phyloP scores from a whole-genome alignment of 2,113 vertebrate species.

The Anser cygnoides region DNA sequence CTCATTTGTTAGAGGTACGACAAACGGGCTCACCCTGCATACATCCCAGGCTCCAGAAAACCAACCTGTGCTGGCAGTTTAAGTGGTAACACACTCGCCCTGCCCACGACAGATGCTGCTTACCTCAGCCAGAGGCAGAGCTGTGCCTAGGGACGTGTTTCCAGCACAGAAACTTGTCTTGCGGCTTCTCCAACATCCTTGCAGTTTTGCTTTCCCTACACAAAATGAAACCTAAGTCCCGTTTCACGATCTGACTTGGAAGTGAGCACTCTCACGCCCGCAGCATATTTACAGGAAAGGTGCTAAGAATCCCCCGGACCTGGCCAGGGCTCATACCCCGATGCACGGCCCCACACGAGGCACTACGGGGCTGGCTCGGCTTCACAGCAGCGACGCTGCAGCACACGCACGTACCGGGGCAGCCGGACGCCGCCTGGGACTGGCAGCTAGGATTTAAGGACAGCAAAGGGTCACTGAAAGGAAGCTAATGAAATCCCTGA shows the following conservation, averaged over 20 bases:
- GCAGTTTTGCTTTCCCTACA: neutral
- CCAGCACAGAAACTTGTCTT: neutral
- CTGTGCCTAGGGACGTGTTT: neutral
- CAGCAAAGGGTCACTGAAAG: neutral
- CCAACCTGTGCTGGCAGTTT: neutral
- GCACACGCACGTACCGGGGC: neutral
- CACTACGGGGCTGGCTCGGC: neutral
- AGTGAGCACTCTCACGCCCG: accelerated
- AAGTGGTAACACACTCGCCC: neutral
- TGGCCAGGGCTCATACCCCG: accelerated
- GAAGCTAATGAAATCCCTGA: neutral
- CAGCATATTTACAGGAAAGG: too few species aligned
- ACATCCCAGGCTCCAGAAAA: neutral
- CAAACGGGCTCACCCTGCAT: neutral
- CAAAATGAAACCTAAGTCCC: neutral
- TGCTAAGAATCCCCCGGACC: neutral
- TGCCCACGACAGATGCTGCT: neutral
- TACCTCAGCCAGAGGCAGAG: neutral
- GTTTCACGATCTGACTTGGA: neutral
- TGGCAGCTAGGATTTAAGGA: neutral
- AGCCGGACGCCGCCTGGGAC: neutral
- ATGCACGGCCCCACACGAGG: accelerated
- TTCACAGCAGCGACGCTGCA: neutral
- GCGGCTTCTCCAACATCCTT: neutral
- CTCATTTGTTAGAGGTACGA: neutral